Base-by-base conservation (phyloP, 2,797 vertebrate species). In the Cossypha polioptera region DNA sequence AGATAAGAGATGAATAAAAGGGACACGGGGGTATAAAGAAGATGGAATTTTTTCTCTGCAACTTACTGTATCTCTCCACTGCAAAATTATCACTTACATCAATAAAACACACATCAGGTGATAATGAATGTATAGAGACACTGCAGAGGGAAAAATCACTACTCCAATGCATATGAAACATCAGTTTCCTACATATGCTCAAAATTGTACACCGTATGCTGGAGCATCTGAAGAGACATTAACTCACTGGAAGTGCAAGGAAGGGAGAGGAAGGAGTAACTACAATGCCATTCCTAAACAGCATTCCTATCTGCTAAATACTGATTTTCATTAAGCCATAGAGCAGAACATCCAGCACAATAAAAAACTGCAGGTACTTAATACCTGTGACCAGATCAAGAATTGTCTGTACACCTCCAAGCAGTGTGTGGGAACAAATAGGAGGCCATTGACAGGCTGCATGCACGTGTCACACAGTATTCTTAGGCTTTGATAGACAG, bases 101-200 rank as follows among this genome's bases (percentile, higher is more conserved):
- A 86, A 79, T 86, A 79, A 97, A 97, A 86, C 47, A 80, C 86
- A 90, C 81, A 91, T 88, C 90, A 91, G 67, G 77, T 33, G 3
- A 50, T 96, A 97, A 96, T 82, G 93, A 94, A 97, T 38, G 43
- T 24, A 87, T 19, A 91, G 74, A 63, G 50, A 72, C 63, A 36
- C 38, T 2, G 3, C 16, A 71, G 85, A 96, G 61, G 66, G 63
- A 83, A 93, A 94, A 96, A 95, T 73, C 81, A 83, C 25, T 7
- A 61, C 75, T 89, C 71, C 42, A 91, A 67, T 76, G 47, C 29
- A 33, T 14, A 90, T 6, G 28, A 94, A 93, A 67, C 43, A 95
- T 85, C 75, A 73, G 50, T 76, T 92, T 96, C 85, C 59, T 58
- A 26, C 42, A 54, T 83, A 76, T 65, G 74, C 68, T 92, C 95